Evolutionary conservation across 2,888 invertebrate species (phyloP).

Genomic region (Anoplius nigerrimus): DNA sequence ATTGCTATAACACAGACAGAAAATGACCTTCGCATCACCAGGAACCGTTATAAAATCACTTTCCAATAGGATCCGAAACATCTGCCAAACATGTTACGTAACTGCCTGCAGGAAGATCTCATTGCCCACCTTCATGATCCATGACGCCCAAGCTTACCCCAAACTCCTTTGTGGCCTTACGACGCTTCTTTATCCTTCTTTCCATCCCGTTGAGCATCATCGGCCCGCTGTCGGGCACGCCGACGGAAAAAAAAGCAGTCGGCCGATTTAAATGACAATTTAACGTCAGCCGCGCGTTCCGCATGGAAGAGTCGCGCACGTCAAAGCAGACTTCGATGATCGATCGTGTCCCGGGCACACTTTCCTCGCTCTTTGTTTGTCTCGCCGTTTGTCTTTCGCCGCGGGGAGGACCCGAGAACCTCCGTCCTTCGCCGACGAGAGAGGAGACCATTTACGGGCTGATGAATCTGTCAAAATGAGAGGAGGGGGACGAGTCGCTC

Average conservation of each 20-base stretch:
- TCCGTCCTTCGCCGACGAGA: no score
- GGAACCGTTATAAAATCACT: no score
- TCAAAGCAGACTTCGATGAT: background rate
- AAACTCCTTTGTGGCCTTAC: conserved; percentile 15
- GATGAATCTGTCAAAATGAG: no score
- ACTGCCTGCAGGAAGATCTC: no score
- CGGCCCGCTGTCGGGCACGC: conserved; percentile 10
- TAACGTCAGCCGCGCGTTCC: conserved; percentile 14
- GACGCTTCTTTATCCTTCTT: conserved; percentile 26
- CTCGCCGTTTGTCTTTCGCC: background rate
- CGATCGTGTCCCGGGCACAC: background rate
- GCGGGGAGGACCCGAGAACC: no score
- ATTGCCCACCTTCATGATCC: conserved; percentile 41
- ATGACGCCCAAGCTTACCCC: conserved; percentile 30
- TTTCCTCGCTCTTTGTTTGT: background rate
- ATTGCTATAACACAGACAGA: no score
- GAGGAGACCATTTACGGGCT: no score
- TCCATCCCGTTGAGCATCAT: conserved; percentile 34
- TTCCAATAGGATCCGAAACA: no score
- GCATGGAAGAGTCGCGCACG: background rate
- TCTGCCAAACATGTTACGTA: no score
- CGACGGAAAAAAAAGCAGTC: conserved; percentile 16
- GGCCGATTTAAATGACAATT: conserved; percentile 41
- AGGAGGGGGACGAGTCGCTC: no score
- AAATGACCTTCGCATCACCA: no score